These are phyloP conservation scores for Leptinotarsa defecta DNA, from an alignment of 1,140 invertebrate genomes.

Conservation along the genomic window DNA sequence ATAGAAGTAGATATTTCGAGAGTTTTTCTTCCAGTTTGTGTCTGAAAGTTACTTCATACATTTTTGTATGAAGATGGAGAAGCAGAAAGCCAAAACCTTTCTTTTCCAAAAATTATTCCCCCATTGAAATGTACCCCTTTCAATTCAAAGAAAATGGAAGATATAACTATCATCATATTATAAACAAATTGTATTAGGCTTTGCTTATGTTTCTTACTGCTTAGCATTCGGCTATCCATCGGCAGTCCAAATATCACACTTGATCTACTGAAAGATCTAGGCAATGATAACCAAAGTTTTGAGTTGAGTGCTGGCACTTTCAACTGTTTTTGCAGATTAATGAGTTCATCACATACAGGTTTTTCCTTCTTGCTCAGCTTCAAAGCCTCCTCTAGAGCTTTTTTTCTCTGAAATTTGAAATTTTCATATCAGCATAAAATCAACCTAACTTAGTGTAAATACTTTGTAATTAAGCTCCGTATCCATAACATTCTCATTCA, in stretches of 20 bases:
- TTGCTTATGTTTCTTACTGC: slow-evolving; percentile 1
- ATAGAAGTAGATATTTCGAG: too few relatives aligned
- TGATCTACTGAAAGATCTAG: slow-evolving; percentile 66
- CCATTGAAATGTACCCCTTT: too few relatives aligned
- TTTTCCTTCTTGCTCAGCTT: slow-evolving; percentile 58
- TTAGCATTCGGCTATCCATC: slow-evolving; percentile 60
- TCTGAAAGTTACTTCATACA: too few relatives aligned
- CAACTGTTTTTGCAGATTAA: slow-evolving; percentile 83
- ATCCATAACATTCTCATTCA: slow-evolving; percentile 62
- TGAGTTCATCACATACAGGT: slow-evolving; percentile 94
- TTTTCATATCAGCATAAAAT: not conserved
- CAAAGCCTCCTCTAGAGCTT: slow-evolving; percentile 69
- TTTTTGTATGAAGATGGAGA: too few relatives aligned
- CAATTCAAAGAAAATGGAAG: too few relatives aligned
- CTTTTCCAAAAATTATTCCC: too few relatives aligned
- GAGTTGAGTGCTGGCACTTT: slow-evolving; percentile 55
- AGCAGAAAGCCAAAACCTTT: too few relatives aligned
- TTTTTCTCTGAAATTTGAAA: slow-evolving; percentile 57
- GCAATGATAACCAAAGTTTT: slow-evolving; percentile 64
- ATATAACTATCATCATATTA: too few relatives aligned
- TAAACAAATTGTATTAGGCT: too few relatives aligned
- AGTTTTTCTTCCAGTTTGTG: too few relatives aligned
- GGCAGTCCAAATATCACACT: slow-evolving; percentile 69
- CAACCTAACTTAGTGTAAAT: not conserved
- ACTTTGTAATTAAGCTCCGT: not conserved